Evolutionary conservation across 2,888 invertebrate species (phyloP).

Genomic region (Ichneumoninae sp.): DNA sequence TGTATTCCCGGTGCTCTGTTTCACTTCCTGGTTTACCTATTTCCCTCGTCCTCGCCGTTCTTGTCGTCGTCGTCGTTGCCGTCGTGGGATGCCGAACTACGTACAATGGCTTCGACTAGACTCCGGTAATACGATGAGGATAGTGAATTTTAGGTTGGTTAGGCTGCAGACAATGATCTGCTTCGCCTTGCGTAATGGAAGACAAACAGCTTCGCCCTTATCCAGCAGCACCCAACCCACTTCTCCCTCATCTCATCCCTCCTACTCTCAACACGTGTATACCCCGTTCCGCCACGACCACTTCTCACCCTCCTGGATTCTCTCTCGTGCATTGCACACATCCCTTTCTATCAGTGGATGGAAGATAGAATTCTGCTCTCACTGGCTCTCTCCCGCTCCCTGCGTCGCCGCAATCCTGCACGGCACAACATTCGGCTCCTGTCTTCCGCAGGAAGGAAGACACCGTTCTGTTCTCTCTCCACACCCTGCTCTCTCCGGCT

Average conservation of each 20-base stretch:
- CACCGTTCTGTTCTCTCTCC: constrained; percentile 31
- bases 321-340: constrained; percentile 1
- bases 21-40: constrained; percentile 28
- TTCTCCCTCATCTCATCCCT: constrained; percentile 37
- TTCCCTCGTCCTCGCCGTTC: constrained; percentile 20
- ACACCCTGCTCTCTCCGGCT: not conserved
- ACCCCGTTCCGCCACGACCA: constrained; percentile 38
- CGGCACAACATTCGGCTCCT: constrained; percentile 52
- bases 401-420: constrained; percentile 57
- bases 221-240: constrained; percentile 68
- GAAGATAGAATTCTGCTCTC: not conserved
- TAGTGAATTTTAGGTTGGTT: constrained; percentile 79
- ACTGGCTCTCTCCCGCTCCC: not conserved
- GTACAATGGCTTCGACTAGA: constrained; percentile 72
- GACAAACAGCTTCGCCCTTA: constrained; percentile 78
- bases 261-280: constrained; percentile 44
- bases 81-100: constrained; percentile 69
- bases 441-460: constrained; percentile 63
- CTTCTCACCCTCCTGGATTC: constrained; percentile 29
- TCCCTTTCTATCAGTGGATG: constrained; percentile 6
- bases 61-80: constrained; percentile 48
- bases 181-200: constrained; percentile 80
- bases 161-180: constrained; percentile 79
- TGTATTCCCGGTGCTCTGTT: constrained; percentile 44
- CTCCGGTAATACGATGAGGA: constrained; percentile 74